Evolutionary conservation across 2,888 invertebrate genomes (phyloP), one percentile per base, ranked within the genome.

Genomic region (Spicauda simplicius): DNA sequence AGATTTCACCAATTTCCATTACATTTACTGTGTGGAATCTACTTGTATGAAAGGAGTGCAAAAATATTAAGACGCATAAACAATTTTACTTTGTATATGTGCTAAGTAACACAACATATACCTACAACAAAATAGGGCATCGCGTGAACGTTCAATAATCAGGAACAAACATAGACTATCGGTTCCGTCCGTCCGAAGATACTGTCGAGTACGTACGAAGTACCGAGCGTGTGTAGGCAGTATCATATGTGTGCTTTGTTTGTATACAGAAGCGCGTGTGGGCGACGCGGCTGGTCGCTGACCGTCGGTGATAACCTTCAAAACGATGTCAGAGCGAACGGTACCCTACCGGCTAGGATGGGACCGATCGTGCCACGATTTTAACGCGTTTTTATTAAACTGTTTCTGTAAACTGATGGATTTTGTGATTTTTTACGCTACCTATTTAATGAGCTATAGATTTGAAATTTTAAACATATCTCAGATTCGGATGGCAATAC

Each of bases 211-310:
- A 65, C 73, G 72, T 74, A 70, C 64, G 69, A 67, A 69, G 74
- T 41, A 45, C 41, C 25, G 64, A 70, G 58, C 60, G 70, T 45
- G 54, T 68, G 53, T 62, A 64, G 57, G 60, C 68, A 61, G 37
- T 53, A 41, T 19, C n/a, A 10, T 71, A 72, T 66, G 75, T 73
- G 71, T 71, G 72, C 87, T 86, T 79, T 85, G 80, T 77, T 74
- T 77, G 75, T 77, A 76, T 70, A 77, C 76, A 77, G 74, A 73
- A 74, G 83, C 85, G 88, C 84, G 84, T 88, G 91, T 90, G 86
- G 89, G 90, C 79, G 83, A 78, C 86, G 90, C 91, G 91, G 90
- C 91, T 91, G 79, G 86, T 91, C 91, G 91, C 90, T 91, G 91
- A 86, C 89, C 83, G 58, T 10, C 58, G 82, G 69, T 85, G 91